A percentile compares a stretch with the other conserved stretches of the same genome.
Evolutionary conservation across 2,113 vertebrate species (phyloP).

Genomic region (Forbesichthys agassizii): DNA sequence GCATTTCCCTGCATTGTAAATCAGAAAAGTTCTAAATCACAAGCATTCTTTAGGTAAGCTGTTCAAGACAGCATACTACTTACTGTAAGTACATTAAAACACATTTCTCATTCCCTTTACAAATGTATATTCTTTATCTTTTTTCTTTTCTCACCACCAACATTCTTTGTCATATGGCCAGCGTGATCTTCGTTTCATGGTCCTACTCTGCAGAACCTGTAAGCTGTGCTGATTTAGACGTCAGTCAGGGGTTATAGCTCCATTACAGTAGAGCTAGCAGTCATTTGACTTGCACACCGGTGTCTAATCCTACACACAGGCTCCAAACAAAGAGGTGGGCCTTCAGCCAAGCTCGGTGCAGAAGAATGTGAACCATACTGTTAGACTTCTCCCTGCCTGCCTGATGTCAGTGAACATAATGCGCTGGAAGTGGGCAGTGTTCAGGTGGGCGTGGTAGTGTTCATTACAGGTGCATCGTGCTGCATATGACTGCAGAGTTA

Average conservation of each 20-base stretch:
- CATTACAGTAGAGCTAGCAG: conserved; percentile 49
- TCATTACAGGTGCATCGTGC: conserved; percentile 55
- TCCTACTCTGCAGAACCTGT: conserved; percentile 25
- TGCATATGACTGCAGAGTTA: conserved; percentile 31
- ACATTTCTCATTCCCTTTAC: conserved; percentile 38
- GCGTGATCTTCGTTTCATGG: conserved; percentile 28
- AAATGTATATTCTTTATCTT: not conserved
- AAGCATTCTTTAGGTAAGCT: conserved; percentile 17
- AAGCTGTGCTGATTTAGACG: conserved; percentile 55
- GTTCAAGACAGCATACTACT: conserved; percentile 8
- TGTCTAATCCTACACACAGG: conserved; percentile 61
- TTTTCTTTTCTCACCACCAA: not conserved
- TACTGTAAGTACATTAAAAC: conserved; percentile 30
- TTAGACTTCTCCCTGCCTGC: conserved; percentile 50
- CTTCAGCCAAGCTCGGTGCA: conserved; percentile 53
- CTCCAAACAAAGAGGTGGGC: conserved; percentile 63
- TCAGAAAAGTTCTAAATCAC: conserved; percentile 36
- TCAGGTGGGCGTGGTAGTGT: conserved; percentile 47
- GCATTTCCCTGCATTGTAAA: conserved; percentile 22
- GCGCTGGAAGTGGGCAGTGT: conserved; percentile 56
- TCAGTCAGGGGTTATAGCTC: conserved; percentile 62
- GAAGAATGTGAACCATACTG: conserved; percentile 55
- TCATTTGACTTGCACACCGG: conserved; percentile 63
- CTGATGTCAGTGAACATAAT: conserved; percentile 67
- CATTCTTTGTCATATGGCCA: conserved; percentile 28